Conservation (phyloP, 1,140 invertebrate species). For the Polypedilum vanderplanki region DNA sequence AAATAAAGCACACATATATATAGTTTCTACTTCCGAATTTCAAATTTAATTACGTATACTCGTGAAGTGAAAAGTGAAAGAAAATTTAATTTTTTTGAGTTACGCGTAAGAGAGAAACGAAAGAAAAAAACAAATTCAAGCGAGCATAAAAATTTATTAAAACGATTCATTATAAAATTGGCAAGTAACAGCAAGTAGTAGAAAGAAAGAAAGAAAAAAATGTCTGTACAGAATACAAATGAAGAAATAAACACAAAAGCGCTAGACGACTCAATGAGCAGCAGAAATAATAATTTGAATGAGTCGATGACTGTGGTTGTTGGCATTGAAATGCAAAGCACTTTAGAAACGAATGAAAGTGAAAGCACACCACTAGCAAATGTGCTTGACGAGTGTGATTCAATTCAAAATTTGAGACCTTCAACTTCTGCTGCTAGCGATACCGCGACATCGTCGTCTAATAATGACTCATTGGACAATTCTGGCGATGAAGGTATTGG, state of each 20-base stretch:
- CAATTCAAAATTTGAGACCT: conserved; percentile 21
- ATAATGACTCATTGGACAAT: neutral
- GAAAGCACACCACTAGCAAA: neutral
- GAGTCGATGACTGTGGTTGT: conserved; percentile 20
- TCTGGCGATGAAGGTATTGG: conserved; percentile 21
- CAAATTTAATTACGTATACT: too few species aligned
- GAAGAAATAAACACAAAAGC: conserved; percentile 17
- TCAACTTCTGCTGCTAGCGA: neutral
- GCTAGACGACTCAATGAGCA: conserved; percentile 11
- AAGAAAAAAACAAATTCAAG: neutral
- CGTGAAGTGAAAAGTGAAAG: neutral
- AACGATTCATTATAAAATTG: neutral
- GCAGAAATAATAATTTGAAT: conserved; percentile 18
- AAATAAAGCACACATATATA: too few species aligned
- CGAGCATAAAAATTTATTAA: neutral
- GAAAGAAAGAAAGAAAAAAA: conserved; percentile 1
- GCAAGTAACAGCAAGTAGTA: neutral
- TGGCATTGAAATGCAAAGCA: conserved; percentile 27
- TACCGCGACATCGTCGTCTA: neutral
- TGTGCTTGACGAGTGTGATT: neutral
- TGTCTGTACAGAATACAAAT: conserved; percentile 22
- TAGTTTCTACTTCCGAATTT: too few species aligned
- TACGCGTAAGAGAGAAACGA: neutral
- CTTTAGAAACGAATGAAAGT: conserved; percentile 25
- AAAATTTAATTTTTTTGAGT: neutral